Evolutionary conservation across 2,888 invertebrate species (phyloP).

Genomic region (Drosophila trichaetosa): DNA sequence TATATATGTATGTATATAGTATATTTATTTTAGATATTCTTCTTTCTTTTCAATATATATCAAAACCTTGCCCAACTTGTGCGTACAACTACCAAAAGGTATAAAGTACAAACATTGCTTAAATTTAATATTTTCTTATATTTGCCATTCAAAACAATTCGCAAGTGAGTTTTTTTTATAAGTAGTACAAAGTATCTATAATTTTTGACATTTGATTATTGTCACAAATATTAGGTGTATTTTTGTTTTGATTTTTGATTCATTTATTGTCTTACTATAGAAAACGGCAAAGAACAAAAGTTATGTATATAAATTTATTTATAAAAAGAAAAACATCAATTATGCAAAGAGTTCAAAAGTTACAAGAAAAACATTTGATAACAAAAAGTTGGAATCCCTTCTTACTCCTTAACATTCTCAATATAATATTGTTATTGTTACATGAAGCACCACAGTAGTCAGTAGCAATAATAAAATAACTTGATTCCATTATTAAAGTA

Average conservation of each 20-base stretch:
- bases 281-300: slow-evolving; percentile 50
- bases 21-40: slow-evolving; percentile 7
- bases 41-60: slow-evolving; percentile 15
- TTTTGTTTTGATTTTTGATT: slow-evolving; percentile 14
- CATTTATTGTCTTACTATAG: slow-evolving; percentile 23
- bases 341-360: slow-evolving; percentile 72
- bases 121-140: slow-evolving; percentile 42
- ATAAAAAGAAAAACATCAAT: slow-evolving; percentile 66
- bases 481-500: slow-evolving; percentile 28
- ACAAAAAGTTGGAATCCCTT: slow-evolving; percentile 56
- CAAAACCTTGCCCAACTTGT: slow-evolving; percentile 56
- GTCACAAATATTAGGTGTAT: slow-evolving; percentile 42
- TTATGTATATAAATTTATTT: slow-evolving; percentile 54
- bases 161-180: slow-evolving; percentile 16
- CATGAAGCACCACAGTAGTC: slow-evolving; percentile 77
- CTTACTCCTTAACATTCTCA: slow-evolving; percentile 38
- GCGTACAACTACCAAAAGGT: slow-evolving; percentile 62
- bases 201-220: slow-evolving; percentile 48
- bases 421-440: slow-evolving; percentile 56
- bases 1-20: slow-evolving; percentile 27
- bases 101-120: slow-evolving; percentile 46
- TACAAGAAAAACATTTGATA: slow-evolving; percentile 63
- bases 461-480: slow-evolving; percentile 73
- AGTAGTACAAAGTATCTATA: slow-evolving; percentile 2
- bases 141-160: slow-evolving; percentile 39